Conservation (phyloP, 2,888 invertebrate species). For the Hypena proboscidalis region DNA sequence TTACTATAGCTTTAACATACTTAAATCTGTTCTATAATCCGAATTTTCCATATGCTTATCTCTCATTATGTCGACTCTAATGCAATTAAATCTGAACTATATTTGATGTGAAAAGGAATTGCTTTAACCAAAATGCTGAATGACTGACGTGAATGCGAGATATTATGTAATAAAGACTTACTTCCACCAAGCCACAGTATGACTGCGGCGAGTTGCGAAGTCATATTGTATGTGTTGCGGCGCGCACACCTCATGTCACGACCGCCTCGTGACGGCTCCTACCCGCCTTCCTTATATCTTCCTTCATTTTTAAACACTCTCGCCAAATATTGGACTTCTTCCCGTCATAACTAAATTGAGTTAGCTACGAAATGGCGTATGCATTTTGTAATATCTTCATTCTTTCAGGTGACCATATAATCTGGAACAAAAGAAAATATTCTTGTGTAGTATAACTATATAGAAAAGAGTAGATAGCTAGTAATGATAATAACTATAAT, state of each 20-base stretch:
- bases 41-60: no score
- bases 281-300: slow-evolving; percentile 53
- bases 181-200: slow-evolving; percentile 79
- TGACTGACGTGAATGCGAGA: neutral
- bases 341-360: slow-evolving; percentile 54
- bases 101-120: neutral
- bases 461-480: no score
- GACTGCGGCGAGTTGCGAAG: slow-evolving; percentile 69
- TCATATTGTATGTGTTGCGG: slow-evolving; percentile 62
- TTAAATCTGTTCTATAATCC: no score
- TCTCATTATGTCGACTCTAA: no score
- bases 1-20: no score
- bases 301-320: slow-evolving; percentile 66
- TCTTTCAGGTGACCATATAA: slow-evolving; percentile 52
- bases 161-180: slow-evolving; percentile 52
- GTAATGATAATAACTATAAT: no score
- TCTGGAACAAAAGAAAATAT: slow-evolving; percentile 62
- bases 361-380: slow-evolving; percentile 42
- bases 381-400: slow-evolving; percentile 45
- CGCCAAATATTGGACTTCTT: slow-evolving; percentile 53
- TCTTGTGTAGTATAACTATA: slow-evolving; percentile 2
- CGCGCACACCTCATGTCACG: slow-evolving; percentile 69
- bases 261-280: slow-evolving; percentile 57
- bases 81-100: no score
- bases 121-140: neutral